phyloP scores from a whole-genome alignment of 2,113 vertebrate species.

The Hippocampus zosterae region DNA sequence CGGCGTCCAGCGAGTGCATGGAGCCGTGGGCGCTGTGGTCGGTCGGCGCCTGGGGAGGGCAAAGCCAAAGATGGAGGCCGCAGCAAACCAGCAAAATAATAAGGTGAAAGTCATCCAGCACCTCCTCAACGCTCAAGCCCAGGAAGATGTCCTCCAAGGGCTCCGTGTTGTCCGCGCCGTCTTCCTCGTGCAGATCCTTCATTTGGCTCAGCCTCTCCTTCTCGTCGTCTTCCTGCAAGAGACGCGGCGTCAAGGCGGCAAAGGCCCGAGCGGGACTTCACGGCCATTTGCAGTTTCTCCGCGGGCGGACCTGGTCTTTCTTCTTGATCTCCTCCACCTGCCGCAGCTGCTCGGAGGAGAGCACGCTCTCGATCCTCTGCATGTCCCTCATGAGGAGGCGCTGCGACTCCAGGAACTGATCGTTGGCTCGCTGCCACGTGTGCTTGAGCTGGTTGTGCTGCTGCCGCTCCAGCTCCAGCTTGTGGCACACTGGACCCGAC shows the following conservation, averaged over 20 bases:
- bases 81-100: background rate
- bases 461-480: slow-evolving; percentile 92
- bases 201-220: slow-evolving; percentile 81
- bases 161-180: slow-evolving; percentile 77
- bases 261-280: too few species aligned
- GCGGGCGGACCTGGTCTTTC: slow-evolving; percentile 83
- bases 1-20: slow-evolving; percentile 88
- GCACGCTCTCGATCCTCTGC: slow-evolving; percentile 91
- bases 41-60: slow-evolving; percentile 67
- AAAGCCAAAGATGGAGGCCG: background rate
- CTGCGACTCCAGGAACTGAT: slow-evolving; percentile 98
- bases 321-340: slow-evolving; percentile 96
- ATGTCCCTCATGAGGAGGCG: slow-evolving; percentile 95
- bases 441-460: slow-evolving; percentile 98
- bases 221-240: slow-evolving; percentile 85
- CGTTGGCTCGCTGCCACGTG: slow-evolving; percentile 96
- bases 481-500: slow-evolving; percentile 82
- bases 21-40: slow-evolving; percentile 86
- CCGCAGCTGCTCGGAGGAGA: slow-evolving; percentile 93
- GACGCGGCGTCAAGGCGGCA: background rate
- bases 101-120: slow-evolving; percentile 42
- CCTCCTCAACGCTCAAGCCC: slow-evolving; percentile 85
- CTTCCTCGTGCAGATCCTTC: slow-evolving; percentile 79
- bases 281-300: too few species aligned
- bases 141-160: slow-evolving; percentile 78